phyloP scores from a whole-genome alignment of 2,888 invertebrate genomes.

The Merodon equestris region DNA sequence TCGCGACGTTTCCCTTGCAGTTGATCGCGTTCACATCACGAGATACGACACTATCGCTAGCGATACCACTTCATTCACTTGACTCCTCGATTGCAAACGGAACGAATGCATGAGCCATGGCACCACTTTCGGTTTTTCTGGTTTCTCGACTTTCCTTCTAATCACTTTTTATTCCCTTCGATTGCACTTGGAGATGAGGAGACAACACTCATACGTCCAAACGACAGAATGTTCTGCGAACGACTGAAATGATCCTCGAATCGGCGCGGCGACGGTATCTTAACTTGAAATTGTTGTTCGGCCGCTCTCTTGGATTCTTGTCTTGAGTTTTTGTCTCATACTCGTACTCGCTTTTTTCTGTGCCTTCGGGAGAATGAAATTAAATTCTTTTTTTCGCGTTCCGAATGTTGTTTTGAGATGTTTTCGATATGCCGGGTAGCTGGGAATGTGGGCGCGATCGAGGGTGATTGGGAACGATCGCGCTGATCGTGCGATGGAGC shows the following conservation, averaged over 20 bases:
- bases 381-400: too few relatives aligned
- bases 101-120: slow-evolving; percentile 21
- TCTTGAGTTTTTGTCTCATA: slow-evolving; percentile 47
- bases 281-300: slow-evolving; percentile 32
- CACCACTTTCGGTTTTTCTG: too few relatives aligned
- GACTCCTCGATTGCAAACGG: slow-evolving; percentile 9
- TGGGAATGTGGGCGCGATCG: slow-evolving; percentile 21
- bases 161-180: slow-evolving; percentile 13
- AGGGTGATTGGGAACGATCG: slow-evolving; percentile 22
- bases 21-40: too few relatives aligned
- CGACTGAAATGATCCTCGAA: slow-evolving; percentile 70
- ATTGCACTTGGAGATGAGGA: neutral
- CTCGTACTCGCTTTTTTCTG: slow-evolving; percentile 13
- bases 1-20: too few relatives aligned
- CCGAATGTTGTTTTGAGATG: slow-evolving; percentile 3
- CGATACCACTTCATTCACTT: slow-evolving; percentile 2
- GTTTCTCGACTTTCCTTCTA: slow-evolving; percentile 14
- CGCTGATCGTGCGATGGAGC: neutral
- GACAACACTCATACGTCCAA: slow-evolving; percentile 69
- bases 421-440: slow-evolving; percentile 1
- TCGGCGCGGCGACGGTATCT: slow-evolving; percentile 50
- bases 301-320: slow-evolving; percentile 57
- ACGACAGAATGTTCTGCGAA: slow-evolving; percentile 71
- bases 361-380: slow-evolving; percentile 25
- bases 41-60: slow-evolving; percentile 10